Evolutionary conservation across 1,140 invertebrate species (phyloP), one percentile per base, ranked within the genome.

Genomic region (Pygmarrhopalites habei): DNA sequence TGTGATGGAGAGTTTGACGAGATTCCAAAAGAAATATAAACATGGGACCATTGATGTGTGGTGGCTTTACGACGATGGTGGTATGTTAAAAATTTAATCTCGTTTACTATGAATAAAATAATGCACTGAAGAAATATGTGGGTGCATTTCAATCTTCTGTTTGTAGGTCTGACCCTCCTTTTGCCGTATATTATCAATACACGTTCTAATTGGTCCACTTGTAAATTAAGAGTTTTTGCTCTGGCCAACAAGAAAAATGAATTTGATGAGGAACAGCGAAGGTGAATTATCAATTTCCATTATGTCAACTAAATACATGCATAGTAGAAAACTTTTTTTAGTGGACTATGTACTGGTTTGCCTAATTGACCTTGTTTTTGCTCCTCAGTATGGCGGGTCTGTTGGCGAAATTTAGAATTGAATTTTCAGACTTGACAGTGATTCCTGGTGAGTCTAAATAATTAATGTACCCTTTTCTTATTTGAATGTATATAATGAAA

Each of bases 391-490:
- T 99, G 90, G 93, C 92, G 14, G 93, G 92, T 68, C 78, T 98
- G 17, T 76, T 98, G 30, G 88, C 91, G 0, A 98, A 97, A 79
- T 98, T 98, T 77, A 82, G 95, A 51, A 98, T 98, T 70, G 92
- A 96, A 76, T 97, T 92, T 76, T 91, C 91, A 0, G 90, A 94
- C 65, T 78, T 98, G 59, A 89, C 86, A 70, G 84, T 98, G 35
- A 86, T 98, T 66, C 83, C 92, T 7, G 32, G 15, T 35, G 32
- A 7, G 32, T 7, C 32, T 15, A 35, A 35, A 15, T 7, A 35
- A 35, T 15, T 15, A 35, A 35, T n/a, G n/a, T n/a, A n/a, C n/a
- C n/a, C n/a, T n/a, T n/a, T n/a, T n/a, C n/a, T n/a, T n/a, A n/a
- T n/a, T n/a, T n/a, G n/a, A n/a, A n/a, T n/a, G n/a, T n/a, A n/a